These are phyloP conservation scores for Nycteola revayana DNA, from an alignment of 2,888 invertebrate species.

Conservation along the genomic window DNA sequence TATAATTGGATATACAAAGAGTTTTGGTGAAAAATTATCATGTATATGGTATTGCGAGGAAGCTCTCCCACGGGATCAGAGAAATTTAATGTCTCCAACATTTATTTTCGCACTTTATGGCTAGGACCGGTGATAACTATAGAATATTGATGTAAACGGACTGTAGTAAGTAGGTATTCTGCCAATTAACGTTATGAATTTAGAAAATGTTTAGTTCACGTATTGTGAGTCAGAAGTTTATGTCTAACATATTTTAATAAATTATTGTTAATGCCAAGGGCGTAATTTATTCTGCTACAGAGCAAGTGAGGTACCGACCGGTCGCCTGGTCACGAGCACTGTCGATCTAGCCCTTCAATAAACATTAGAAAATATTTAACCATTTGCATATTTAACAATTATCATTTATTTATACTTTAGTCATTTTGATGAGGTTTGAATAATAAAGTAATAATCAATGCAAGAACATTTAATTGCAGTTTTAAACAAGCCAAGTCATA, in stretches of 20 bases:
- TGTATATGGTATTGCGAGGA: slow-evolving; percentile 55
- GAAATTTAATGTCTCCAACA: too few species aligned
- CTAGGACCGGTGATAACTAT: too few species aligned
- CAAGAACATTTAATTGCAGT: too few species aligned
- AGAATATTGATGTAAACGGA: too few species aligned
- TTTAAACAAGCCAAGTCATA: too few species aligned
- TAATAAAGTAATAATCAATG: too few species aligned
- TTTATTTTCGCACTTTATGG: too few species aligned
- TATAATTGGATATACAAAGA: slow-evolving; percentile 79
- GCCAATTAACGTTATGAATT: too few species aligned
- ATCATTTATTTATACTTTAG: background rate
- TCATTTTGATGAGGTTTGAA: slow-evolving; percentile 8
- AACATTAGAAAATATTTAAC: slow-evolving; percentile 7
- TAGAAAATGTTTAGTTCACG: too few species aligned
- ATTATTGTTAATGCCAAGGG: slow-evolving; percentile 14
- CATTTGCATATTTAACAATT: slow-evolving; percentile 4
- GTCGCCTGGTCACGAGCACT: slow-evolving; percentile 22
- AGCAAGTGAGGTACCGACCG: slow-evolving; percentile 6
- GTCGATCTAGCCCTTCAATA: slow-evolving; percentile 12
- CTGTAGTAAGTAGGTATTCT: too few species aligned
- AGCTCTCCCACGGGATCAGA: slow-evolving; percentile 52
- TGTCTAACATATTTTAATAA: too few species aligned
- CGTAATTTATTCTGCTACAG: slow-evolving; percentile 16
- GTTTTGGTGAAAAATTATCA: slow-evolving; percentile 78
- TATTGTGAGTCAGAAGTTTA: too few species aligned